Evolutionary conservation across 2,888 invertebrate genomes (phyloP), one percentile per base, ranked within the genome.

Genomic region (Hydraecia micacea): DNA sequence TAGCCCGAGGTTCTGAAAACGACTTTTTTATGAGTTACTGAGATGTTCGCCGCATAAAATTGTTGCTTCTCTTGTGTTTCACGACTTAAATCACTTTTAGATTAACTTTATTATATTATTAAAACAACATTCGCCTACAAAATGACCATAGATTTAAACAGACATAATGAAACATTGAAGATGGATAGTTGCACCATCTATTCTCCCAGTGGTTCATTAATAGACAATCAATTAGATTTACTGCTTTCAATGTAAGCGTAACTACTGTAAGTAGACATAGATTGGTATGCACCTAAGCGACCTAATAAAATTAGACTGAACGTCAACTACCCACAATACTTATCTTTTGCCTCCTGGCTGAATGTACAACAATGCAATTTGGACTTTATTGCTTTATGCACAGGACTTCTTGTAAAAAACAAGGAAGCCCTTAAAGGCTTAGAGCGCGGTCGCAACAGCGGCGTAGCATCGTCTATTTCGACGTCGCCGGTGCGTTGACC

Each of bases 401-500:
- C 69, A 89, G 77, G 75, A 83, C 73, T 76, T 74, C 32, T 80
- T 76, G 75, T 81, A 65, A 80, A 68, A 73, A 70, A 78, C 75
- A 89, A 87, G 87, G 91, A 90, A 90, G 83, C 87, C 90, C 88
- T 87, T 87, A 83, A 89, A 91, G 88, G 90, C 87, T 89, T 90
- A 89, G 86, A 89, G 82, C 86, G 86, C 70, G 82, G 80, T 74
- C 80, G 81, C 80, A 81, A 73, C 68, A 76, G 77, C 78, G 75
- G 77, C 81, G 83, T 86, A 78, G 80, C 84, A 85, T 85, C 84
- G 88, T 93, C 93, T 93, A 92, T 94, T 93, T 91, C 91, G 88
- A 91, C 90, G 87, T 87, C 81, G 82, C 81, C 87, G 80, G 93
- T 93, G 92, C 93, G 91, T 91, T 94, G 94, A 94, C 94, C 94